Percentiles rank a stretch among this genome's conserved stretches.
Evolutionary conservation across 1,140 invertebrate genomes (phyloP).

Genomic region (Ostrea edulis): DNA sequence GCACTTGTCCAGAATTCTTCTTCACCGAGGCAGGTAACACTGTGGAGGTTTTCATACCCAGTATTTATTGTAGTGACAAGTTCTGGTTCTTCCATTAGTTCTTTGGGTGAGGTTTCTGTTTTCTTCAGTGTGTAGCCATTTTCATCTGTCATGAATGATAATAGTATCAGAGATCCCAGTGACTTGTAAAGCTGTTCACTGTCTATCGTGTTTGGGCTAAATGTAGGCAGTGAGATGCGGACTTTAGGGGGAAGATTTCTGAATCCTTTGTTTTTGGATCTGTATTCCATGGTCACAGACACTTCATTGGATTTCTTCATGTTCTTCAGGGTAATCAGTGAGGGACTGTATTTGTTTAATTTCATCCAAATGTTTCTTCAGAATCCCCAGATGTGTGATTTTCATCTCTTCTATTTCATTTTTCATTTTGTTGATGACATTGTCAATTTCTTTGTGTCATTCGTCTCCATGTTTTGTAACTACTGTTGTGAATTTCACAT

Average conservation of each 20-base stretch:
- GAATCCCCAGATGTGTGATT: neutral
- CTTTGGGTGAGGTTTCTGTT: neutral
- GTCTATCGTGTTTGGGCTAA: neutral
- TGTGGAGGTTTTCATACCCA: neutral
- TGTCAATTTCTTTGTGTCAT: conserved; percentile 17
- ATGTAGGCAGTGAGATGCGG: neutral
- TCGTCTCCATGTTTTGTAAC: neutral
- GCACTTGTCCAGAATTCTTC: neutral
- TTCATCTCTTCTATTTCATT: neutral
- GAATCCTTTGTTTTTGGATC: neutral
- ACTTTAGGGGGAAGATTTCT: conserved; percentile 12
- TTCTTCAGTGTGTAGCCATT: conserved; percentile 11
- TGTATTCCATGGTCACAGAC: neutral
- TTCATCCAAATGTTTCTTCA: neutral
- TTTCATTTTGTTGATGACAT: neutral
- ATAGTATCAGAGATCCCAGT: neutral
- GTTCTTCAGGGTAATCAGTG: neutral
- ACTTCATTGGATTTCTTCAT: neutral
- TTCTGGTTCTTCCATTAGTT: neutral
- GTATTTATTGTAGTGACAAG: neutral
- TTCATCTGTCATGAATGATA: neutral
- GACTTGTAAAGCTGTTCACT: neutral
- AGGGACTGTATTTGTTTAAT: neutral
- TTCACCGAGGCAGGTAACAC: neutral
- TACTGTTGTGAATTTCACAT: neutral